phyloP scores from a whole-genome alignment of 2,888 invertebrate species.

The Uloborus plumipes region DNA sequence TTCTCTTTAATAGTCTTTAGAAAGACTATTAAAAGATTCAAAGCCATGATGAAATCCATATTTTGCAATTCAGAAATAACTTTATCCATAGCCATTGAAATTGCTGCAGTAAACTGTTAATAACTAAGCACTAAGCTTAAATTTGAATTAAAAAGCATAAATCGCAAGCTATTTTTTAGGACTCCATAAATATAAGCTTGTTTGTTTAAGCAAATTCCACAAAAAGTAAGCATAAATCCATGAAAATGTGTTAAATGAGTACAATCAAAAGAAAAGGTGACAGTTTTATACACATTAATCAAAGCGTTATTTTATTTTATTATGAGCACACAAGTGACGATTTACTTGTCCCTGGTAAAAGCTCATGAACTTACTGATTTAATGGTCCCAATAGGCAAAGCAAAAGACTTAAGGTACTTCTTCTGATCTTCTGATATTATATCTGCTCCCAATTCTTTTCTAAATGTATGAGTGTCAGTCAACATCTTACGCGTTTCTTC shows the following conservation, averaged over 20 bases:
- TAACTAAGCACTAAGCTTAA: no score
- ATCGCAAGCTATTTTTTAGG: no score
- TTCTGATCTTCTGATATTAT: conserved; percentile 48
- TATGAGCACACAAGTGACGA: background rate
- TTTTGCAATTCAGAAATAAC: no score
- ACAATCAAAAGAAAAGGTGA: background rate
- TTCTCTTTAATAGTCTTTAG: no score
- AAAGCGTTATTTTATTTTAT: background rate
- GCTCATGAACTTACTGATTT: conserved; percentile 48
- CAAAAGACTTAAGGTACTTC: conserved; percentile 45
- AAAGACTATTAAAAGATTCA: no score
- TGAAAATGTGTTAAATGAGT: background rate
- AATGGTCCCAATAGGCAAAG: conserved; percentile 54
- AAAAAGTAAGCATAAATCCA: no score
- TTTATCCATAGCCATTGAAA: no score
- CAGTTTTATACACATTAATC: background rate
- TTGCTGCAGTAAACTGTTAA: no score
- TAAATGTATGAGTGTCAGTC: conserved; percentile 48
- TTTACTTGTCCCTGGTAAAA: background rate
- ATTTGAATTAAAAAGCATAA: no score
- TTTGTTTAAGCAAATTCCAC: no score
- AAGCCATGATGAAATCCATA: no score
- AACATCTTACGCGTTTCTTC: conserved; percentile 74
- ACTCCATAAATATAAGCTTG: no score
- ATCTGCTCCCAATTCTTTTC: conserved; percentile 29